phyloP scores from a whole-genome alignment of 2,888 invertebrate species.

The Slavum lentiscoides region DNA sequence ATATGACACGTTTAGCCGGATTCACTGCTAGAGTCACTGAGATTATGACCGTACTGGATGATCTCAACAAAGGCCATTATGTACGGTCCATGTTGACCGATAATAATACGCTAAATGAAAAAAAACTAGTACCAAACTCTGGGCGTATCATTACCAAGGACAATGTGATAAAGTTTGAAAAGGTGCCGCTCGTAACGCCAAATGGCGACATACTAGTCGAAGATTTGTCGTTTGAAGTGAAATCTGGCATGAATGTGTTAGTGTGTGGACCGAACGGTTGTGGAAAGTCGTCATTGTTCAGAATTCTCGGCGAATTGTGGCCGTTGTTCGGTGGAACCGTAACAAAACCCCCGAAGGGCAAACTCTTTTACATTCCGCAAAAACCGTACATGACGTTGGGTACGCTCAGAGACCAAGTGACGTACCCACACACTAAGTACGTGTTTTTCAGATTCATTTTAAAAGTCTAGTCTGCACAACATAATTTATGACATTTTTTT shows the following conservation, averaged over 20 bases:
- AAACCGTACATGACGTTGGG: slow-evolving; percentile 98
- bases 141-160: slow-evolving; percentile 83
- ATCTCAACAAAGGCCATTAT: slow-evolving; percentile 78
- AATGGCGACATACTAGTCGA: slow-evolving; percentile 93
- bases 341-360: slow-evolving; percentile 92
- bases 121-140: slow-evolving; percentile 68
- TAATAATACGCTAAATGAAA: slow-evolving; percentile 59
- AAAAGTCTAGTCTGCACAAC: no score
- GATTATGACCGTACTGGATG: slow-evolving; percentile 79
- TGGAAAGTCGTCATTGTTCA: slow-evolving; percentile 95
- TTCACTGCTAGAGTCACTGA: slow-evolving; percentile 93
- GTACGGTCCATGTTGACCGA: slow-evolving; percentile 69
- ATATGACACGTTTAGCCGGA: slow-evolving; percentile 90
- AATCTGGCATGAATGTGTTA: slow-evolving; percentile 93
- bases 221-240: slow-evolving; percentile 87
- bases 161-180: slow-evolving; percentile 86
- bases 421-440: slow-evolving; percentile 40
- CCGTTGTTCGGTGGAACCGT: slow-evolving; percentile 91
- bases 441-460: neutral
- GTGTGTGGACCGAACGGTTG: slow-evolving; percentile 99
- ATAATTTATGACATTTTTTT: slow-evolving; percentile 66
- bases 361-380: slow-evolving; percentile 96
- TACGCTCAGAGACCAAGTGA: slow-evolving; percentile 85
- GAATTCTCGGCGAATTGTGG: slow-evolving; percentile 96
- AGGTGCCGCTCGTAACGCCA: slow-evolving; percentile 94